Percentiles rank a stretch among this genome's conserved stretches.
These are phyloP conservation scores for Microctonus aethiopoides DNA, from an alignment of 2,888 invertebrate genomes.

Conservation along the genomic window DNA sequence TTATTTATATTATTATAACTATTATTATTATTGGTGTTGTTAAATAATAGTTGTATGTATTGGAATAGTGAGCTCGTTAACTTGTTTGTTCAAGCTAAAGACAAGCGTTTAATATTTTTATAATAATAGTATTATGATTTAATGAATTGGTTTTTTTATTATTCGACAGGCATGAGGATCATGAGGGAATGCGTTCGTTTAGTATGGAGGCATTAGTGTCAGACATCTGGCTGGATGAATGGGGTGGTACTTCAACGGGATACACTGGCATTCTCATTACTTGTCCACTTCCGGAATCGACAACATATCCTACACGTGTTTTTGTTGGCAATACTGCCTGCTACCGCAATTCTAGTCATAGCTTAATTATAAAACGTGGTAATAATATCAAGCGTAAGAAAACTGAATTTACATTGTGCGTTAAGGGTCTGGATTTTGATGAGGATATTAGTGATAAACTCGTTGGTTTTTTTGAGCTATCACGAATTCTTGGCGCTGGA, in stretches of 20 bases:
- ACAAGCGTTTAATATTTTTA: neutral
- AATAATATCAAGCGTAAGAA: slow-evolving; percentile 45
- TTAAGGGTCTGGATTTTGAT: slow-evolving; percentile 77
- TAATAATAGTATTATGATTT: neutral
- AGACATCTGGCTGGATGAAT: slow-evolving; percentile 75
- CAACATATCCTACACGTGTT: slow-evolving; percentile 47
- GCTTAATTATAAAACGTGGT: slow-evolving; percentile 48
- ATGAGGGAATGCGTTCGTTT: slow-evolving; percentile 67
- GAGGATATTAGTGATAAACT: slow-evolving; percentile 73
- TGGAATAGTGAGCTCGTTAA: neutral
- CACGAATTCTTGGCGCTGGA: slow-evolving; percentile 76
- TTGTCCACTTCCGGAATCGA: slow-evolving; percentile 71
- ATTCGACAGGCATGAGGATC: slow-evolving; percentile 60
- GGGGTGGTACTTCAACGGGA: slow-evolving; percentile 70
- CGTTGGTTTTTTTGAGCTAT: slow-evolving; percentile 79
- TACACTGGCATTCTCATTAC: slow-evolving; percentile 74
- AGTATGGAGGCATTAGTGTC: slow-evolving; percentile 72
- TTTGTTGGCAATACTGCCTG: slow-evolving; percentile 54
- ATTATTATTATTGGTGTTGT: neutral
- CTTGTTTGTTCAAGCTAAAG: neutral
- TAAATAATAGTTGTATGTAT: neutral
- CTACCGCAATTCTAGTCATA: slow-evolving; percentile 62
- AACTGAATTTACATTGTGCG: slow-evolving; percentile 74
- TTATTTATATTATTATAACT: slow-evolving; percentile 22
- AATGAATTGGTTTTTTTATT: neutral